These are phyloP conservation scores for Papilio polyxenes DNA, from an alignment of 1,140 invertebrate species.

Conservation along the genomic window DNA sequence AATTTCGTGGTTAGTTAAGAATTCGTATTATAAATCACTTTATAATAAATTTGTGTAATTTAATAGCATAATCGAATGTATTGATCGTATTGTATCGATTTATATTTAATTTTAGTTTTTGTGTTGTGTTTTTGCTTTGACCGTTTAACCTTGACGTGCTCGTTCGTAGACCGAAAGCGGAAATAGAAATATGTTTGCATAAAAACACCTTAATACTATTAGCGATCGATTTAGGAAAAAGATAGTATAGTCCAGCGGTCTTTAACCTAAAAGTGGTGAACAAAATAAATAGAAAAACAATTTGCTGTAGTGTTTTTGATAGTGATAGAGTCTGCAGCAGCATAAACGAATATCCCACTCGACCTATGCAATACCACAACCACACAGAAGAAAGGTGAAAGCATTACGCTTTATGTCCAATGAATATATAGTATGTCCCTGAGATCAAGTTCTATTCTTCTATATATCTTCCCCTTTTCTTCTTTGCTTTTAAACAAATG, in stretches of 20 bases:
- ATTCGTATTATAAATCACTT: conserved; percentile 16
- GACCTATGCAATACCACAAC: too few relatives aligned
- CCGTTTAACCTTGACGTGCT: conserved; percentile 26
- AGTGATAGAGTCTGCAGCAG: too few relatives aligned
- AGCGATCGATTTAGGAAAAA: background rate
- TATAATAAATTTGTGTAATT: conserved; percentile 15
- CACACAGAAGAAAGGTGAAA: too few relatives aligned
- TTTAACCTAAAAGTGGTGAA: background rate
- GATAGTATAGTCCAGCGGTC: background rate
- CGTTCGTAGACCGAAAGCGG: conserved; percentile 32
- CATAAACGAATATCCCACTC: too few relatives aligned
- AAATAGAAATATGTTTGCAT: conserved; percentile 13
- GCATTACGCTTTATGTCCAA: too few relatives aligned
- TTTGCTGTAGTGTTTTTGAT: too few relatives aligned
- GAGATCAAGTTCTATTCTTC: too few relatives aligned
- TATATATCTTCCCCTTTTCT: too few relatives aligned
- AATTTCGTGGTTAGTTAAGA: conserved; percentile 4
- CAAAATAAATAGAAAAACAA: too few relatives aligned
- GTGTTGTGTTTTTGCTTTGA: conserved; percentile 31
- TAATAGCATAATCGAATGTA: conserved; percentile 26
- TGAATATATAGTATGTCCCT: too few relatives aligned
- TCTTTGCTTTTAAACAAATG: too few relatives aligned
- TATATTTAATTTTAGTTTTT: conserved; percentile 23
- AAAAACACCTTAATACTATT: conserved; percentile 8
- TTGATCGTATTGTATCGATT: conserved; percentile 8